phyloP scores from a whole-genome alignment of 2,888 invertebrate species.

The Caenorhabditis sp. region DNA sequence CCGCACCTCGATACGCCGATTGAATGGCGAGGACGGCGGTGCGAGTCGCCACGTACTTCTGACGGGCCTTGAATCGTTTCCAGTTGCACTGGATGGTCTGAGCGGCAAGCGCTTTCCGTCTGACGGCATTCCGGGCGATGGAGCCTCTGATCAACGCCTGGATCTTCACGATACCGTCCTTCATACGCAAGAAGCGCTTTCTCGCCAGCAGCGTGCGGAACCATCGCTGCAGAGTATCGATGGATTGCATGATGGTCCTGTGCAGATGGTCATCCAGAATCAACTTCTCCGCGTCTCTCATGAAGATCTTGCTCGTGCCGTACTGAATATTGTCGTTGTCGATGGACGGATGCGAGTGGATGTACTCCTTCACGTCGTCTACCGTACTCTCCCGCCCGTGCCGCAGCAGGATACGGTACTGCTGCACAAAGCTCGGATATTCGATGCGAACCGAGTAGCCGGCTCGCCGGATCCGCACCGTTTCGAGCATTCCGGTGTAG shows the following conservation, averaged over 20 bases:
- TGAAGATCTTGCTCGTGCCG: constrained; percentile 89
- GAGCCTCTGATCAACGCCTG: constrained; percentile 85
- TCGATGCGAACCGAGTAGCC: constrained; percentile 94
- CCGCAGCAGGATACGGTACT: constrained; percentile 91
- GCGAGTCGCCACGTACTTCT: constrained; percentile 85
- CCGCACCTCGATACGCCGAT: constrained; percentile 80
- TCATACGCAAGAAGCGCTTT: constrained; percentile 86
- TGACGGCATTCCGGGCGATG: constrained; percentile 82
- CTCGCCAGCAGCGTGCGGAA: constrained; percentile 88
- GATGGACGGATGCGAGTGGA: constrained; percentile 86
- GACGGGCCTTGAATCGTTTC: constrained; percentile 83
- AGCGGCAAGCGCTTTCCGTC: constrained; percentile 80
- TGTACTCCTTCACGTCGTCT: constrained; percentile 88
- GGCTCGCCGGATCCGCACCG: constrained; percentile 92
- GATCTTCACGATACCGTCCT: constrained; percentile 86
- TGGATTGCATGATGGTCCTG: constrained; percentile 93
- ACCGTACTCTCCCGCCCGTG: constrained; percentile 89
- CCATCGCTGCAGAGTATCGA: constrained; percentile 93
- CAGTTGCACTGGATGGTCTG: constrained; percentile 87
- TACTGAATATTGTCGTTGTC: constrained; percentile 93
- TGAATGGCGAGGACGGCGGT: constrained; percentile 82
- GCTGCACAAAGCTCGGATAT: constrained; percentile 93
- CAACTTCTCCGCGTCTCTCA: constrained; percentile 93
- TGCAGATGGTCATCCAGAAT: constrained; percentile 92
- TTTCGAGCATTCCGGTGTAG: constrained; percentile 97